Conservation (phyloP, 2,113 vertebrate genomes). For the Phalacrocorax carbo region DNA sequence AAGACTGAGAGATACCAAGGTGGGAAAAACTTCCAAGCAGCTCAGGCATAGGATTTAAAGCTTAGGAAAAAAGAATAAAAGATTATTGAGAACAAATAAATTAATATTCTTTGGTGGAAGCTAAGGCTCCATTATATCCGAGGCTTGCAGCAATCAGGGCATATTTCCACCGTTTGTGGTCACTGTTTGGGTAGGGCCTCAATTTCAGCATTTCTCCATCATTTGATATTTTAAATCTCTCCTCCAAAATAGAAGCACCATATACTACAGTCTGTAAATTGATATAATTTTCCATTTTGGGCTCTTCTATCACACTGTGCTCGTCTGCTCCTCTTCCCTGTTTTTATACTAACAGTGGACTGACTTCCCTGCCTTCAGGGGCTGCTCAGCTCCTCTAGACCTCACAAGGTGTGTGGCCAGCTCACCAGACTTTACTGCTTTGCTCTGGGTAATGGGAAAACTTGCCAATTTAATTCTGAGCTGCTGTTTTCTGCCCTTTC, state of each 20-base stretch:
- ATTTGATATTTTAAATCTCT: neutral
- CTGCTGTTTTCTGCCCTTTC: neutral
- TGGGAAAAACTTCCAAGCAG: neutral
- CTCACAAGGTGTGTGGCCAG: fast-evolving
- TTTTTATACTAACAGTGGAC: neutral
- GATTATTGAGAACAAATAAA: neutral
- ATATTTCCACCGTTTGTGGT: fast-evolving
- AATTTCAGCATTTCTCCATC: neutral
- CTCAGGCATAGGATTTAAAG: fast-evolving
- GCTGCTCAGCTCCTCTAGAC: neutral
- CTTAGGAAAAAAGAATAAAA: neutral
- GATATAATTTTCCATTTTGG: neutral
- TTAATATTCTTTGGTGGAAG: neutral
- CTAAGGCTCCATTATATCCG: neutral
- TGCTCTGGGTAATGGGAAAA: neutral
- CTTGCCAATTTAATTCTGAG: neutral
- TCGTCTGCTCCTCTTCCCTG: neutral
- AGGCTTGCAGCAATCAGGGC: neutral
- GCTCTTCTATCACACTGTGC: neutral
- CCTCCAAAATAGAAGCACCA: neutral
- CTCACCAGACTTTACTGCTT: neutral
- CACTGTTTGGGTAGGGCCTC: neutral
- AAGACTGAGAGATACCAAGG: neutral
- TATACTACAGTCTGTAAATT: neutral
- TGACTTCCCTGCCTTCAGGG: neutral